Evolutionary conservation across 2,888 invertebrate species (phyloP).

Genomic region (Sturmia bella): DNA sequence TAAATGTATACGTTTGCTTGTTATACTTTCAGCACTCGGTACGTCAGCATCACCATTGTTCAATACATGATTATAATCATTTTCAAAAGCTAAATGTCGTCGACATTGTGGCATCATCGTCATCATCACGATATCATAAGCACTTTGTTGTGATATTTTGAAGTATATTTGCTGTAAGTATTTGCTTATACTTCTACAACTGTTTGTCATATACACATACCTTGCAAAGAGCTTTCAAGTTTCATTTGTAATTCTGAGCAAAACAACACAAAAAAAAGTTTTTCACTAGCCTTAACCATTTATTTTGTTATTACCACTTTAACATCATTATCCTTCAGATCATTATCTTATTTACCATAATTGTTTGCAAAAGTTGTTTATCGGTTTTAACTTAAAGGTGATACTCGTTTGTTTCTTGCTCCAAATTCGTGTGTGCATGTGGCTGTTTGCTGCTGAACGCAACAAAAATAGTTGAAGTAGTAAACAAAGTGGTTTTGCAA

Average conservation of each 20-base stretch:
- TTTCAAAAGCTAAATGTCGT: constrained; percentile 12
- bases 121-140: constrained; percentile 65
- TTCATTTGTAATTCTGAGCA: constrained; percentile 50
- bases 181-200: constrained; percentile 13
- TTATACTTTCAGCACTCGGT: constrained; percentile 12
- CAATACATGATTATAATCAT: constrained; percentile 29
- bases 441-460: constrained; percentile 48
- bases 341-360: constrained; percentile 11
- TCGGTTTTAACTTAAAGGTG: constrained; percentile 60
- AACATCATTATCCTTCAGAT: constrained; percentile 7
- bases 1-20: neutral
- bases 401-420: constrained; percentile 45
- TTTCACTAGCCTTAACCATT: neutral
- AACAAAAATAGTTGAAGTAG: constrained; percentile 25
- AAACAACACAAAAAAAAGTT: neutral
- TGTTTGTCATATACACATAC: constrained; percentile 3
- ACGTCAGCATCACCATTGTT: constrained; percentile 9
- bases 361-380: constrained; percentile 54
- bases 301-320: constrained; percentile 14
- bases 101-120: constrained; percentile 31
- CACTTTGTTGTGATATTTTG: constrained; percentile 68
- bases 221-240: constrained; percentile 51
- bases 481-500: constrained; percentile 68
- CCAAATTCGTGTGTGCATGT: constrained; percentile 53
- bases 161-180: constrained; percentile 42